Evolutionary conservation across 2,888 invertebrate species (phyloP).

Genomic region (Eupithecia subumbrata): DNA sequence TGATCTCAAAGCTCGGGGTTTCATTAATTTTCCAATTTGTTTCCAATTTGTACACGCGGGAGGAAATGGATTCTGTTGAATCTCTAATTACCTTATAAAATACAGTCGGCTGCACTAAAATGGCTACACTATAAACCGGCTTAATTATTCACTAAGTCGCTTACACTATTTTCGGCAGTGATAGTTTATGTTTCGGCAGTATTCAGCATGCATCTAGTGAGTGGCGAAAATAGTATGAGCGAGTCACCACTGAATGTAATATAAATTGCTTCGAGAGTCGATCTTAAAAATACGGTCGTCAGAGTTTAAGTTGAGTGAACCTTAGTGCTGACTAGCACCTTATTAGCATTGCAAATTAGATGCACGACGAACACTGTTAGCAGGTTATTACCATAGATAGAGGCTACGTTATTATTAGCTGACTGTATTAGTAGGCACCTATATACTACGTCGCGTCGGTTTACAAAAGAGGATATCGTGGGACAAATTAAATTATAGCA

Average conservation of each 20-base stretch:
- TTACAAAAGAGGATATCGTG: not conserved
- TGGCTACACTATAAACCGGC: not conserved
- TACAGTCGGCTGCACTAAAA: not conserved
- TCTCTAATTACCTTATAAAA: not conserved
- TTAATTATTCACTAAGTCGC: no score
- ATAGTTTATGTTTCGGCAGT: no score
- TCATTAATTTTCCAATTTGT: not conserved
- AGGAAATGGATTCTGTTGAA: not conserved
- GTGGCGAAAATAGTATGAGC: no score
- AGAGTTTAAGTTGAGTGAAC: not conserved
- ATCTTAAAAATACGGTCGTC: not conserved
- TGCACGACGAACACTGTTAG: not conserved
- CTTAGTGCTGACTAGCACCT: not conserved
- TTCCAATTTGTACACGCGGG: not conserved
- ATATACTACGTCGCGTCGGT: not conserved
- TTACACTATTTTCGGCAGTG: no score
- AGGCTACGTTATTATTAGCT: no score
- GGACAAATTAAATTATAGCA: not conserved
- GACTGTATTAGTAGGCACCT: no score
- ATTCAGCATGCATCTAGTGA: no score
- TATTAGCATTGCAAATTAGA: constrained; percentile 1
- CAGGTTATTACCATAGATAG: not conserved
- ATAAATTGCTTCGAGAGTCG: no score
- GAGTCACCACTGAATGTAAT: no score
- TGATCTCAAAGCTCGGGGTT: not conserved